Base-by-base conservation (phyloP, 2,113 vertebrate genomes). In the Phodopus roborovskii region DNA sequence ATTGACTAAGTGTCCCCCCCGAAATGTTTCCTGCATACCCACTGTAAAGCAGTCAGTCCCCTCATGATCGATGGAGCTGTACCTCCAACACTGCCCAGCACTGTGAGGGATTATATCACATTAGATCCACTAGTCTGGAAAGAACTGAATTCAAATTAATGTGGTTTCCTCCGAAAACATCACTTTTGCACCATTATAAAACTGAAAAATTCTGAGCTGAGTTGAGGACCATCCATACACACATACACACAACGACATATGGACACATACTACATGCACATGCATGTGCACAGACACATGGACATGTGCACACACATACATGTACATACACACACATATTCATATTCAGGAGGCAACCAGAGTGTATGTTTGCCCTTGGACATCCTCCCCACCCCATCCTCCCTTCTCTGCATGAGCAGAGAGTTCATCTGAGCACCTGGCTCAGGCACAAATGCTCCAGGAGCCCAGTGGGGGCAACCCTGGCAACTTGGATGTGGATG, bases 351-450 rank as follows among this genome's bases (percentile, higher is more conserved):
- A 50, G 66, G 70, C 19, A 9, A 78, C 39, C 60, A 86, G 50
- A 6, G 20, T 17, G n/a, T 19, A 15, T 0, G 2, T 42, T 42
- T 81, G 45, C 22, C 22, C 33, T 36, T 33, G n/a, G 60, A 42
- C 50, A 15, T 9, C 36, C 9, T 28, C 10, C 8, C 16, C 3
- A 0, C 6, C 3, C 7, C 3, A 3, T 24, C 7, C 15, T 10
- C 3, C 22, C 30, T 20, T 4, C 62, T 48, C 36, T 64, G 19
- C 30, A 39, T 24, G 22, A 24, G 5, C 36, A 36, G 9, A 45
- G 33, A 16, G 16, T 42, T 58, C 84, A 45, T 56, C 53, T 2
- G 1, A 12, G 45, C 42, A 26, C 88, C 50, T 58, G 50, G 81
- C 33, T 53, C 71, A 62, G 53, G 33, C 11, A 1, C 17, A 36